phyloP scores from a whole-genome alignment of 2,113 vertebrate species.

The Hippolais icterina region DNA sequence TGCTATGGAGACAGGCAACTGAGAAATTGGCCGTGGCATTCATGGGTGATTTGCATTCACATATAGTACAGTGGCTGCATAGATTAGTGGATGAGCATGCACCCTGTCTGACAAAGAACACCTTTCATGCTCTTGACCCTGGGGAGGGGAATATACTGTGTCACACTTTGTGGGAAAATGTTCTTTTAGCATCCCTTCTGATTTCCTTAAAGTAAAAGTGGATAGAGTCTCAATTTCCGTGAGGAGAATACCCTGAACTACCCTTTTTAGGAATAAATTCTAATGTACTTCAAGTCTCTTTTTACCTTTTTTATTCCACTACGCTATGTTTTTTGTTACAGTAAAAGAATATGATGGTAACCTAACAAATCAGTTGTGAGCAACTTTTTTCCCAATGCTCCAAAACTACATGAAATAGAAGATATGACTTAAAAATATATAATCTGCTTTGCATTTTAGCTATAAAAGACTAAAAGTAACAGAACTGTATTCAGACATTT shows the following conservation, averaged over 20 bases:
- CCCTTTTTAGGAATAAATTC: neutral
- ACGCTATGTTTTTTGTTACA: neutral
- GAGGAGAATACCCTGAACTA: neutral
- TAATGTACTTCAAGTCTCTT: neutral
- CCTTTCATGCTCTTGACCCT: constrained; percentile 23
- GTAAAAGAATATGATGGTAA: neutral
- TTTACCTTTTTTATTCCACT: neutral
- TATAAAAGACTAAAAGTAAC: neutral
- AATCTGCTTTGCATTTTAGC: constrained; percentile 1
- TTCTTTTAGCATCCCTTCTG: neutral
- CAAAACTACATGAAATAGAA: neutral
- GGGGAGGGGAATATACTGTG: neutral
- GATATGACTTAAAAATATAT: neutral
- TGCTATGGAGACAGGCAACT: neutral
- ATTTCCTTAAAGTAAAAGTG: neutral
- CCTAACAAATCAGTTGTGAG: neutral
- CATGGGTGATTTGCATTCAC: constrained; percentile 62
- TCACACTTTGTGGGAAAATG: neutral
- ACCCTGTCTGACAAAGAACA: constrained; percentile 17
- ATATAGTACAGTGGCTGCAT: neutral
- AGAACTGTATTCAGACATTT: neutral
- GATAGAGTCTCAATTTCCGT: neutral
- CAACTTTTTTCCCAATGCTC: neutral
- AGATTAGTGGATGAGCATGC: neutral
- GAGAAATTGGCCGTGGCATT: neutral